A percentile compares a stretch with the other conserved stretches of the same genome.
phyloP scores from a whole-genome alignment of 2,888 invertebrate species.

The Allygus modestus region DNA sequence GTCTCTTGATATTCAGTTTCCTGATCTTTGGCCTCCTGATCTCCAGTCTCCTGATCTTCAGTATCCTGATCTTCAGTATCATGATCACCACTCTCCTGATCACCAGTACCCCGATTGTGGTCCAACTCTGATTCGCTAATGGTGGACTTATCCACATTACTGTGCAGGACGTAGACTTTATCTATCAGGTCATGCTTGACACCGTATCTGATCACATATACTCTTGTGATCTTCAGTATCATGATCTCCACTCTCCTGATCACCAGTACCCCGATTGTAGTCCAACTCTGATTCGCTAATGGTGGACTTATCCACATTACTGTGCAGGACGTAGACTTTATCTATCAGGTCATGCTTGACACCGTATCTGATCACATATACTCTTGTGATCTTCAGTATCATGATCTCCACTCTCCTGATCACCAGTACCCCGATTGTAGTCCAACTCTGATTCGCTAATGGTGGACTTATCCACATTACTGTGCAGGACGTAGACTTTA shows the following conservation, averaged over 20 bases:
- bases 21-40: background rate
- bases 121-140: background rate
- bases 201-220: slow-evolving; percentile 1
- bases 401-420: background rate
- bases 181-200: slow-evolving; percentile 3
- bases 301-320: background rate
- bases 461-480: background rate
- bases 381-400: slow-evolving; percentile 1
- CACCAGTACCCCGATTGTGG: background rate
- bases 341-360: slow-evolving; percentile 3
- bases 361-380: slow-evolving; percentile 1
- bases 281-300: background rate
- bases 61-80: background rate
- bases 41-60: background rate
- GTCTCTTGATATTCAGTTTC: background rate
- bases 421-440: background rate
- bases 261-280: background rate
- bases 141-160: background rate
- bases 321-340: background rate
- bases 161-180: background rate
- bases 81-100: background rate
- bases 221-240: slow-evolving; percentile 1
- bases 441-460: background rate
- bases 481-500: background rate
- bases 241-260: background rate